phyloP scores from a whole-genome alignment of 2,113 vertebrate genomes.

The Psilopsiagon aymara region DNA sequence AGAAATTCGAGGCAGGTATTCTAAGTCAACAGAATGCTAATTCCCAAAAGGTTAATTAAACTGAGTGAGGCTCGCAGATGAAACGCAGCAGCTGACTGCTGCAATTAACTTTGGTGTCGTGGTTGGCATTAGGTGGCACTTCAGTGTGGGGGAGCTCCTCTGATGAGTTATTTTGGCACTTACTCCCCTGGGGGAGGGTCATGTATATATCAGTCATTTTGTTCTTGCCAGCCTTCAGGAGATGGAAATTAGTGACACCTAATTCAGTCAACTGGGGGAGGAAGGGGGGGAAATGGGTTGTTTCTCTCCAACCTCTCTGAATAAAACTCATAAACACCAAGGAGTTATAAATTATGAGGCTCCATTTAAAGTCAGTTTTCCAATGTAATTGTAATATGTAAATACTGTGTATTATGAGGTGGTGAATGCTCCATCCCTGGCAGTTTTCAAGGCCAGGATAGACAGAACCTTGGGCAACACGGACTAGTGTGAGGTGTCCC shows the following conservation, averaged over 20 bases:
- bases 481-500: not conserved
- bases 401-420: not conserved
- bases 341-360: not conserved
- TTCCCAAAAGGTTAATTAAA: slow-evolving; percentile 65
- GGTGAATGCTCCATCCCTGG: not conserved
- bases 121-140: not conserved
- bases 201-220: not conserved
- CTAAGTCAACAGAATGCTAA: slow-evolving; percentile 36
- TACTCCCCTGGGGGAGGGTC: not conserved
- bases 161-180: not conserved
- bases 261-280: not conserved
- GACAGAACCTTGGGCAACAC: not conserved
- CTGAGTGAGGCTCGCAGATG: not conserved
- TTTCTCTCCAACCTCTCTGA: not conserved
- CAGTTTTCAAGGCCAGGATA: not conserved
- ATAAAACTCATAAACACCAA: not conserved
- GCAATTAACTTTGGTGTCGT: not conserved
- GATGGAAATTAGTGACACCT: not conserved
- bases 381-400: not conserved
- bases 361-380: not conserved
- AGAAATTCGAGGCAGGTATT: slow-evolving; percentile 28
- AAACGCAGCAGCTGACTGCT: slow-evolving; percentile 19
- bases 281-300: not conserved
- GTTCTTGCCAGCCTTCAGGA: not conserved
- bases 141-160: not conserved